phyloP scores from a whole-genome alignment of 2,888 invertebrate genomes.

The Tenthredo livida region DNA sequence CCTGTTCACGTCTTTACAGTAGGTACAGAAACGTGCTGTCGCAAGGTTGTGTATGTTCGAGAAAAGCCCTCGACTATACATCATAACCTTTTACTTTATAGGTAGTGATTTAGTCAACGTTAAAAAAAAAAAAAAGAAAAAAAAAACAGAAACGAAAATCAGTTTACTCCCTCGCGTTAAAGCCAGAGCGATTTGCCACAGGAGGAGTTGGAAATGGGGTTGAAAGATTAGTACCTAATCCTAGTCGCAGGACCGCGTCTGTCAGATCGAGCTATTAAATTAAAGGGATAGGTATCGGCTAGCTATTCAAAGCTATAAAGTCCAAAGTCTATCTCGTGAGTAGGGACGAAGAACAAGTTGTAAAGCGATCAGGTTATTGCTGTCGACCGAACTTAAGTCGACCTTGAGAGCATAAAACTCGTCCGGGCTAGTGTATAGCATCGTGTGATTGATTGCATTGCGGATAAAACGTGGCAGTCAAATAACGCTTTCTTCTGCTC shows the following conservation, averaged over 20 bases:
- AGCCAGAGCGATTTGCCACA: background rate
- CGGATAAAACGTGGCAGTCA: slow-evolving; percentile 42
- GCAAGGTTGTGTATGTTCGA: background rate
- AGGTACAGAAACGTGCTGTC: background rate
- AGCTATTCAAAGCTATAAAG: background rate
- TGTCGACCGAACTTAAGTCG: background rate
- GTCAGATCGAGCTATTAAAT: background rate
- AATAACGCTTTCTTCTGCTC: slow-evolving; percentile 47
- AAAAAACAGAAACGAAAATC: background rate
- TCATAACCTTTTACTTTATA: slow-evolving; percentile 4
- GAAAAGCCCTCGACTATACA: background rate
- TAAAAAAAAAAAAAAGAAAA: background rate
- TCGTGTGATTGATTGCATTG: slow-evolving; percentile 46
- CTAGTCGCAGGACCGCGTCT: background rate
- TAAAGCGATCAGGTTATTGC: slow-evolving; percentile 46
- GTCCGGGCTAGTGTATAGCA: slow-evolving; percentile 12
- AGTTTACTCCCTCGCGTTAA: background rate
- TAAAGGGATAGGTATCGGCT: background rate
- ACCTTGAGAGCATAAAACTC: slow-evolving; percentile 33
- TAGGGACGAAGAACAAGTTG: background rate
- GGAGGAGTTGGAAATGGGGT: background rate
- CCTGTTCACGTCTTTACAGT: slow-evolving; percentile 7
- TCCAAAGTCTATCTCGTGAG: background rate
- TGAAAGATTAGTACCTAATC: background rate
- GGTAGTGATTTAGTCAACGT: background rate